Percentiles rank a stretch among this genome's conserved stretches.
These are phyloP conservation scores for Cerastis leucographa DNA, from an alignment of 2,888 invertebrate species.

Conservation along the genomic window DNA sequence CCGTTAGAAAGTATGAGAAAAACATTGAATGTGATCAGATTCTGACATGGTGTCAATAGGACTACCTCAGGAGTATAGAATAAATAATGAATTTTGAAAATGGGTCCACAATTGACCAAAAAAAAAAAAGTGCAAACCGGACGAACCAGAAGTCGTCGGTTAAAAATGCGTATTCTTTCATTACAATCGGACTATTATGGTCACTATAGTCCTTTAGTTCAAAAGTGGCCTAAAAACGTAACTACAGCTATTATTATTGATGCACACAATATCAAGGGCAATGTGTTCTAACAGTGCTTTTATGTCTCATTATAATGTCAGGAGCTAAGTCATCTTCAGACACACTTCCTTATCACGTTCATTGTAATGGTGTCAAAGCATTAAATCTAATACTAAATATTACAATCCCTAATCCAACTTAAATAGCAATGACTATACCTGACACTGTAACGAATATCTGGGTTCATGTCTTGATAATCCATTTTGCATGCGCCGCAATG, in stretches of 20 bases:
- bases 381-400: constrained; percentile 27
- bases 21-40: too few relatives aligned
- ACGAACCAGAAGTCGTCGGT: too few relatives aligned
- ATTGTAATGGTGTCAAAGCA: constrained; percentile 40
- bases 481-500: constrained; percentile 79
- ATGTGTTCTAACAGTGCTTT: constrained; percentile 6
- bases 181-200: too few relatives aligned
- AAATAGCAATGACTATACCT: constrained; percentile 72
- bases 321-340: constrained; percentile 1
- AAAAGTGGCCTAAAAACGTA: constrained; percentile 30
- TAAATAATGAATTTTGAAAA: too few relatives aligned
- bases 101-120: too few relatives aligned
- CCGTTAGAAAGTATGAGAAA: too few relatives aligned
- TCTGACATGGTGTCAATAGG: too few relatives aligned
- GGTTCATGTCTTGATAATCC: constrained; percentile 80
- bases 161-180: too few relatives aligned
- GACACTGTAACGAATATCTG: constrained; percentile 84
- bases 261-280: constrained; percentile 23
- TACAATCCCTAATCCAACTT: constrained; percentile 13
- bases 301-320: constrained; percentile 14
- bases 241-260: background rate
- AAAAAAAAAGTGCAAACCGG: too few relatives aligned
- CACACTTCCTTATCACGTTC: constrained; percentile 29
- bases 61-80: too few relatives aligned
- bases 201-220: constrained; percentile 25